Conservation (phyloP, 2,888 invertebrate genomes). For the Eurois occulta region DNA sequence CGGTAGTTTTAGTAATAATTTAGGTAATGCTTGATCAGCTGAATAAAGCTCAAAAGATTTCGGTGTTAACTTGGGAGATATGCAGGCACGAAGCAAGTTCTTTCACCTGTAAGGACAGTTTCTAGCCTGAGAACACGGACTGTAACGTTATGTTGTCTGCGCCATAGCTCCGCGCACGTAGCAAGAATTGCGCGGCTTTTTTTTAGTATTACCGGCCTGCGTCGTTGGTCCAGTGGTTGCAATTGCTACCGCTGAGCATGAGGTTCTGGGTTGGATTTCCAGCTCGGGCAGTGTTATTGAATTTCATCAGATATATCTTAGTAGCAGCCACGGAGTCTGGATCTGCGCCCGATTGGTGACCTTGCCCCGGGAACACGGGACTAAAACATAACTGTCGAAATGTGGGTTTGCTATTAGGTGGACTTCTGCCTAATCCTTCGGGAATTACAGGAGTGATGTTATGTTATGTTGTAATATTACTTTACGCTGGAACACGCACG, state of each 20-base stretch:
- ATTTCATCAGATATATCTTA: background rate
- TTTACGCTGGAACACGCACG: background rate
- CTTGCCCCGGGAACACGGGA: background rate
- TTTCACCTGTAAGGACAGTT: background rate
- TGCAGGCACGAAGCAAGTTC: background rate
- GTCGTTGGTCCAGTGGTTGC: background rate
- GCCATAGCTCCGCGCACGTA: background rate
- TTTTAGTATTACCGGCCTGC: background rate
- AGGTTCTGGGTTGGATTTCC: background rate
- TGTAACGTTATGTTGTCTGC: background rate
- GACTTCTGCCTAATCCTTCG: background rate
- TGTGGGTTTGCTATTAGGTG: background rate
- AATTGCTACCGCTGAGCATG: background rate
- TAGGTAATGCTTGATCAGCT: conserved; percentile 8
- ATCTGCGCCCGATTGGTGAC: background rate
- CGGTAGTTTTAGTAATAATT: conserved; percentile 1
- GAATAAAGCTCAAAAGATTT: conserved; percentile 5
- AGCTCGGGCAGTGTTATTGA: background rate
- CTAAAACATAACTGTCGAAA: background rate
- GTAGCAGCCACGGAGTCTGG: background rate
- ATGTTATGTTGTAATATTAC: background rate
- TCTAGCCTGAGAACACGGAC: background rate
- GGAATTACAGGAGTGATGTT: background rate
- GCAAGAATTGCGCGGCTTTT: no score
- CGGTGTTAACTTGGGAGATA: background rate